Evolutionary conservation across 2,113 vertebrate genomes (phyloP).

Genomic region (Zosterops borbonicus): DNA sequence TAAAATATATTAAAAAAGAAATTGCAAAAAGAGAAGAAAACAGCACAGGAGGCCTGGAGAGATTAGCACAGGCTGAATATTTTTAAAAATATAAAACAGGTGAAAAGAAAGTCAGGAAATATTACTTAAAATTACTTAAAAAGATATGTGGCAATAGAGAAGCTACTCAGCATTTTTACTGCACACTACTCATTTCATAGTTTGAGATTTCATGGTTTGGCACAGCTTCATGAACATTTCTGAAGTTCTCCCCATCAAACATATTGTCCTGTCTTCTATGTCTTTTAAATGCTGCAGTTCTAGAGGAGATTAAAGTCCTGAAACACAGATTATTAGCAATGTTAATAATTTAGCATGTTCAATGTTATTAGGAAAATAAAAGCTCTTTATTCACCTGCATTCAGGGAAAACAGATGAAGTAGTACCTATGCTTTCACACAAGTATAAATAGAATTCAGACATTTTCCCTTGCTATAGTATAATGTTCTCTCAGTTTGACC

Average conservation of each 20-base stretch:
- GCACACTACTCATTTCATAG: neutral
- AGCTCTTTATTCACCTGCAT: neutral
- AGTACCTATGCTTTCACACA: neutral
- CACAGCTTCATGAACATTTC: neutral
- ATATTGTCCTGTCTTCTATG: neutral
- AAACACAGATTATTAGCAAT: neutral
- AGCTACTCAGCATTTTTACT: neutral
- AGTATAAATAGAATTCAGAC: neutral
- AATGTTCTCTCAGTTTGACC: neutral
- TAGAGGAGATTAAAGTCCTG: neutral
- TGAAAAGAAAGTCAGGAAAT: neutral
- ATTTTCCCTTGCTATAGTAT: neutral
- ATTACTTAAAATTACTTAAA: neutral
- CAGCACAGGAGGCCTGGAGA: neutral
- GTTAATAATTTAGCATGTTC: neutral
- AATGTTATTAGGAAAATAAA: neutral
- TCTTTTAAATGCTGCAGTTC: neutral
- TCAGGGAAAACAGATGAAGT: neutral
- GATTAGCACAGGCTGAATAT: neutral
- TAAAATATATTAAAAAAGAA: neutral
- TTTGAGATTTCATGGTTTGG: neutral
- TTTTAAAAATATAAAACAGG: neutral
- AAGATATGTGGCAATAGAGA: neutral
- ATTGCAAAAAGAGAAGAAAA: rapidly evolving
- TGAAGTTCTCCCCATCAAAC: neutral